Base-by-base conservation (phyloP, 2,113 vertebrate genomes). In the Tamias sibiricus region DNA sequence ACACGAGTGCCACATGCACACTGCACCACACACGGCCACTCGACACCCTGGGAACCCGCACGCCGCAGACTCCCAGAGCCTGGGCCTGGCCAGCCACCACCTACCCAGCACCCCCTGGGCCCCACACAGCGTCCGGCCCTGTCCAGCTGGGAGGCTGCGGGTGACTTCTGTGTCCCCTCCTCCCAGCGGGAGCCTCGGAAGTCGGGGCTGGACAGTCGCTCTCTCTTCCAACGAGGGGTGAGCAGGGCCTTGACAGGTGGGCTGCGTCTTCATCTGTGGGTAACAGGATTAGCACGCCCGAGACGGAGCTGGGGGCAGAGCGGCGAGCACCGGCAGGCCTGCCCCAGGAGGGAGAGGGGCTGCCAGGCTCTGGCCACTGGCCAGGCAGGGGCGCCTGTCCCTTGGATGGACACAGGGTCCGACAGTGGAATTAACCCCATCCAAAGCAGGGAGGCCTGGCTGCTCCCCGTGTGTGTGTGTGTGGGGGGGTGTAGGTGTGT, bases 191-290 rank as follows among this genome's bases (percentile, higher is more conserved):
- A 97, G 97, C 97, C 83, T 96, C 98, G 97, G 97, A 98, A 98
- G 98, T 98, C 99, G 98, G 98, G 98, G 88, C 98, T 0, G 95
- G 96, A 98, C 98, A 98, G 98, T 98, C 97, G 98, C 94, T 96
- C 96, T 97, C 97, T 95, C 97, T 97, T 94, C 90, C 97, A 98
- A 98, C 98, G 97, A 97, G 96, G 98, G 98, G 98, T 98, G 97
- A 98, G 98, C 97, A 97, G 98, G 98, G 98, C 35, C 98, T 98
- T 98, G 98, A 98, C 98, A 98, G 98, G 98, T 97, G 97, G 82
- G 99, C 98, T 98, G 99, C 98, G 98, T 99, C 99, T 99, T 99
- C 99, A 99, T 99, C 99, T 98, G 98, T 97, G 97, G 91, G 83
- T 99, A 99, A 99, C 99, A 98, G 99, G 99, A 99, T 99, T 99